These are phyloP conservation scores for Chloebia gouldiae DNA, from an alignment of 2,113 vertebrate species.

Conservation along the genomic window DNA sequence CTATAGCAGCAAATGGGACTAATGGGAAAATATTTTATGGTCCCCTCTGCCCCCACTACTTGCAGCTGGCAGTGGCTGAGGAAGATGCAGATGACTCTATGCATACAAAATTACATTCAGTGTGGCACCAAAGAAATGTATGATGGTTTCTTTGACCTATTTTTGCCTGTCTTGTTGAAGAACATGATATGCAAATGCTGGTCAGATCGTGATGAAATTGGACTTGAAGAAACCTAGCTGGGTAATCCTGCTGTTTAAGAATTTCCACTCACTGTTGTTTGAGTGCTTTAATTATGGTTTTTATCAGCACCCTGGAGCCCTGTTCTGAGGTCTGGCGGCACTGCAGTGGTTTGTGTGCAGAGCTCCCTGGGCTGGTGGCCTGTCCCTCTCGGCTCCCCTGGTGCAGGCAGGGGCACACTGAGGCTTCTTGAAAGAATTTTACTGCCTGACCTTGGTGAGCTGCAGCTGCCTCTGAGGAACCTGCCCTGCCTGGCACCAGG, in stretches of 20 bases:
- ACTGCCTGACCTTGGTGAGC: not conserved
- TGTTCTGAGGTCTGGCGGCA: accelerated
- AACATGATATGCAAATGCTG: not conserved
- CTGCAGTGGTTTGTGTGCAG: not conserved
- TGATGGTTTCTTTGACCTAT: not conserved
- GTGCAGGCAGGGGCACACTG: not conserved
- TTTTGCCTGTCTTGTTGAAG: not conserved
- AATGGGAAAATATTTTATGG: not conserved
- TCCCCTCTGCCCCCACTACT: not conserved
- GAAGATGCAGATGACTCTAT: not conserved
- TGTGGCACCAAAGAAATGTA: not conserved
- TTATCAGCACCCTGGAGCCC: not conserved
- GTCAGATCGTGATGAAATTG: not conserved
- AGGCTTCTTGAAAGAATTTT: not conserved
- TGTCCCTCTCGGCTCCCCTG: not conserved
- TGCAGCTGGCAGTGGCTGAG: not conserved
- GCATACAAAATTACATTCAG: not conserved
- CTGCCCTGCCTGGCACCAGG: not conserved
- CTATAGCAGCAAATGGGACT: not conserved
- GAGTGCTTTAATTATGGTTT: not conserved
- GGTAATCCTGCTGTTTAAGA: not conserved
- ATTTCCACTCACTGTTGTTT: not conserved
- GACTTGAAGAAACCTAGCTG: not conserved
- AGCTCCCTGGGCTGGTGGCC: not conserved
- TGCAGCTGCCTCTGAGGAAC: not conserved